These are phyloP conservation scores for Oscheius sp. DNA, from an alignment of 2,888 invertebrate genomes.

Conservation along the genomic window DNA sequence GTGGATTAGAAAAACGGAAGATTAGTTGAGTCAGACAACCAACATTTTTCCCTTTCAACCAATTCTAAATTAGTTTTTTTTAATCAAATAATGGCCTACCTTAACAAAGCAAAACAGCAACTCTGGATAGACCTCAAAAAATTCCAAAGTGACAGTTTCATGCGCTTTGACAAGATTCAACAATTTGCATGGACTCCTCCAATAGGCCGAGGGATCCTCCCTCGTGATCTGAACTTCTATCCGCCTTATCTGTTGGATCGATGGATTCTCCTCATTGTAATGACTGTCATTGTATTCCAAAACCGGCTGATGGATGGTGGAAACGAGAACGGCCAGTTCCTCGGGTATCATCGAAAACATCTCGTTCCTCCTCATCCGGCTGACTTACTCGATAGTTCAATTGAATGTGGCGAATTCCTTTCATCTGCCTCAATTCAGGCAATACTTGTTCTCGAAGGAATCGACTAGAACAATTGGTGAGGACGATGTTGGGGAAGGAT, in stretches of 20 bases:
- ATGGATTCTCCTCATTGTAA: background rate
- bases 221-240: no score
- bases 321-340: background rate
- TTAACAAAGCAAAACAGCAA: no score
- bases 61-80: background rate
- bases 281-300: slow-evolving; percentile 6
- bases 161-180: no score
- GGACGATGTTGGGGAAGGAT: background rate
- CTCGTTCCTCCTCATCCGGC: background rate
- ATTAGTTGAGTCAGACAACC: background rate
- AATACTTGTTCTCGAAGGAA: background rate
- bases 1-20: background rate
- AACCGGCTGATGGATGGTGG: background rate
- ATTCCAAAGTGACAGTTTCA: no score
- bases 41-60: background rate
- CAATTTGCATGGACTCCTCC: no score
- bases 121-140: no score
- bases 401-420: background rate
- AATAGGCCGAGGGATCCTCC: no score
- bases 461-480: background rate
- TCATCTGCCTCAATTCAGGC: background rate
- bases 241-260: no score
- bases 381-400: background rate
- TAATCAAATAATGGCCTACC: background rate
- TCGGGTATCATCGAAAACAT: background rate